These are phyloP conservation scores for Anneissia japonica DNA, from an alignment of 35 echinoderm and acorn worm genomes.

Conservation along the genomic window DNA sequence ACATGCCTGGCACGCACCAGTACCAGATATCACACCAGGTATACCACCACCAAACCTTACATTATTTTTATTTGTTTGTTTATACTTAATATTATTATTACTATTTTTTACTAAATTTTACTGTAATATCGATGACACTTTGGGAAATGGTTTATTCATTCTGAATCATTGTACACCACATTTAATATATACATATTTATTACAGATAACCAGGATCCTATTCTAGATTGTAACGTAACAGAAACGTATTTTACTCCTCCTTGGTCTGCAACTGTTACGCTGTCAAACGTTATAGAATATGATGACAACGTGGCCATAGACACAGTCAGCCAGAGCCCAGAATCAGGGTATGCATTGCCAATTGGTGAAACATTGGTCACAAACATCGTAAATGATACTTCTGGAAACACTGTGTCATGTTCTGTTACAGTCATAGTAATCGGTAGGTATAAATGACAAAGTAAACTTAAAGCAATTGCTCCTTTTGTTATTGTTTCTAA, in stretches of 20 bases:
- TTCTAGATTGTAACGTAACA: background rate
- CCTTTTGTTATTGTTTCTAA: no score
- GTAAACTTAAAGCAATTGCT: no score
- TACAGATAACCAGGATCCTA: background rate
- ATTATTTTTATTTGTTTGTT: no score
- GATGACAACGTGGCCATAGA: background rate
- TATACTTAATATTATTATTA: no score
- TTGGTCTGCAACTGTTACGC: background rate
- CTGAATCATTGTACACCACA: no score
- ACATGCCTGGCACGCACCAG: no score
- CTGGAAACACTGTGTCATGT: background rate
- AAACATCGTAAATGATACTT: background rate
- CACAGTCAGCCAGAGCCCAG: background rate
- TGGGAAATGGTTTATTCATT: no score
- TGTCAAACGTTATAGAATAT: background rate
- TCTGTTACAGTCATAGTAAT: background rate
- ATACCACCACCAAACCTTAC: no score
- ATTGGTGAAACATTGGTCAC: background rate
- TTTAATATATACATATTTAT: no score
- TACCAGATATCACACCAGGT: no score
- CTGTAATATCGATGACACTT: no score
- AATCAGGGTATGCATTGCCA: background rate
- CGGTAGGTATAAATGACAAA: background rate
- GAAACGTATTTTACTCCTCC: background rate
- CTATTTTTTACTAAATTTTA: no score